Percentiles rank a stretch among this genome's conserved stretches.
Evolutionary conservation across 2,888 invertebrate genomes (phyloP).

Genomic region (Pantelozetes paolii): DNA sequence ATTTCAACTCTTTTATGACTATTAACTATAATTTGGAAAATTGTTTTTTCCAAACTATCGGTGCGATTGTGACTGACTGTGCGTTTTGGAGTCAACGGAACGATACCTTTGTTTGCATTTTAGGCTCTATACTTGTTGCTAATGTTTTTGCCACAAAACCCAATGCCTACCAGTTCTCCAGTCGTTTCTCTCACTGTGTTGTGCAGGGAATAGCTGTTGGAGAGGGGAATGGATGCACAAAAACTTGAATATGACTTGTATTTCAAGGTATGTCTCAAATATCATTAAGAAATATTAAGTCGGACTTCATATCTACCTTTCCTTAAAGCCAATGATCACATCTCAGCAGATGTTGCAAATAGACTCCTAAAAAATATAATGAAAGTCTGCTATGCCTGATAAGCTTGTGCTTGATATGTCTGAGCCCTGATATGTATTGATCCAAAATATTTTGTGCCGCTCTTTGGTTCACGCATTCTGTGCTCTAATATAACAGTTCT

Average conservation of each 20-base stretch:
- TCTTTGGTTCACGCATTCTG: neutral
- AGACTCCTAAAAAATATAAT: conserved; percentile 9
- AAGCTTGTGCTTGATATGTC: too few relatives aligned
- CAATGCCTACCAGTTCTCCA: conserved; percentile 1
- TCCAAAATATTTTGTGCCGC: conserved; percentile 15
- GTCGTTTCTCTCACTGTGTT: neutral
- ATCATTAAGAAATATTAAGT: conserved; percentile 32
- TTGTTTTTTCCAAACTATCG: neutral
- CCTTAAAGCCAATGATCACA: neutral
- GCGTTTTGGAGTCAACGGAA: neutral
- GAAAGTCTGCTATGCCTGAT: neutral
- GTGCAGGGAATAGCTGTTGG: neutral
- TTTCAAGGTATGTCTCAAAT: conserved; percentile 9
- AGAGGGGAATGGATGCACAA: neutral
- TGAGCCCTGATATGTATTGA: conserved; percentile 35
- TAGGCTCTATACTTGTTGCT: conserved; percentile 28
- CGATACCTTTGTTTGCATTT: neutral
- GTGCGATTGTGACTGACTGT: neutral
- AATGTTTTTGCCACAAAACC: neutral
- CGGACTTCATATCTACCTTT: neutral
- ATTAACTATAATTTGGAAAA: neutral
- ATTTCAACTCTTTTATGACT: neutral
- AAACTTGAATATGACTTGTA: neutral
- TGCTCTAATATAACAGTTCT: neutral
- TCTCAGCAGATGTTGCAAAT: conserved; percentile 33